Base-by-base conservation (phyloP, 2,113 vertebrate species). In the Columba janthina region DNA sequence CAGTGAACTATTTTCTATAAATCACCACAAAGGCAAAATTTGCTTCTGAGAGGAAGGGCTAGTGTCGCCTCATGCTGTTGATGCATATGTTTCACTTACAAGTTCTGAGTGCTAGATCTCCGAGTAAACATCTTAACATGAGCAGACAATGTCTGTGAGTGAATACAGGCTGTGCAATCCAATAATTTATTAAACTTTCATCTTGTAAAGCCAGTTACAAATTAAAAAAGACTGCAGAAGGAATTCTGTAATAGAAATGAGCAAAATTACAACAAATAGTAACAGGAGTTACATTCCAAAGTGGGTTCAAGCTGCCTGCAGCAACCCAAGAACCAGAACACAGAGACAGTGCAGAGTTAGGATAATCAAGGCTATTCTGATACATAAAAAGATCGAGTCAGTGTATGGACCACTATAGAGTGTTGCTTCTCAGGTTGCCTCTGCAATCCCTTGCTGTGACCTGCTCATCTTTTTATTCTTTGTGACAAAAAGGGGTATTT, bases 111-210 rank as follows among this genome's bases (percentile, higher is more conserved):
- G 6, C 54, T 46, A 50, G 22, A 26, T 29, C 21, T 21, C 24
- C 0, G 0, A 73, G 34, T 10, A 80, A 70, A 58, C 40, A 56
- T 11, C 28, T 76, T 29, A 50, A 34, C 11, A 18, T 0, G 3
- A 54, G 15, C 64, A 88, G n/a, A 64, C 67, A 77, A 71, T 6
- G 31, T 17, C 50, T 57, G 22, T 42, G 74, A 90, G 71, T 36
- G 51, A 94, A 92, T 81, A 95, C 20, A 95, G 82, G 53, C 96
- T 90, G 92, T 92, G 95, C 88, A 95, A 94, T 95, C 97, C 98
- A 99, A 99, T 99, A 98, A 99, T 99, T 99, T 99, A 99, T 99
- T 99, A 98, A 98, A 98, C 97, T 97, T 98, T 98, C 97, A 94
- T 97, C 89, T 98, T 98, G 98, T 98, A 98, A 98, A 98, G 98